Conservation (phyloP, 2,888 invertebrate genomes). For the Boloria euphrosyne region DNA sequence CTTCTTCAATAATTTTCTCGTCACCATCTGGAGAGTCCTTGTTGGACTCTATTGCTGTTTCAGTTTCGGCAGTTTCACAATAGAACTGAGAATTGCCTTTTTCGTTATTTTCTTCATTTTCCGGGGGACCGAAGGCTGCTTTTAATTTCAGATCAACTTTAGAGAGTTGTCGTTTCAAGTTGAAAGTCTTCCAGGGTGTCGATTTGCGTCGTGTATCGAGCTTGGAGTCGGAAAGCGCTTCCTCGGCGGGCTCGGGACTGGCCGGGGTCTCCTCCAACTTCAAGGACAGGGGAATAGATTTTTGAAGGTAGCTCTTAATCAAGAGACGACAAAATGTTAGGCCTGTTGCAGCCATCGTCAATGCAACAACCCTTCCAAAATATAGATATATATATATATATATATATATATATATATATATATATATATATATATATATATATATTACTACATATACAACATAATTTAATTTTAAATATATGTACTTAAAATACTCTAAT, state of each 20-base stretch:
- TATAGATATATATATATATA: too few relatives aligned
- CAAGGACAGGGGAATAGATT: conserved; percentile 62
- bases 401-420: too few relatives aligned
- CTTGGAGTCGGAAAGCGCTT: conserved; percentile 51
- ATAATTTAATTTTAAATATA: background rate
- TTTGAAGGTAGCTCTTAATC: conserved; percentile 53
- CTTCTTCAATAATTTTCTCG: conserved; percentile 44
- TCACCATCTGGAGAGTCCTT: conserved; percentile 51
- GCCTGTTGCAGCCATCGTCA: conserved; percentile 18
- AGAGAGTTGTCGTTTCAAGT: conserved; percentile 90
- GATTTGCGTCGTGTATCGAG: conserved; percentile 84
- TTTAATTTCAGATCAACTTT: conserved; percentile 89
- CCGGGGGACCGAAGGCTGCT: conserved; percentile 82
- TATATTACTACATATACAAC: too few relatives aligned
- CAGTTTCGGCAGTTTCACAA: conserved; percentile 57
- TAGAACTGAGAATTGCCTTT: conserved; percentile 70
- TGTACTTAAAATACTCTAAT: background rate
- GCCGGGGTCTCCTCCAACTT: conserved; percentile 66
- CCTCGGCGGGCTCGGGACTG: conserved; percentile 54
- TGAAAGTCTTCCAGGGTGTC: conserved; percentile 89
- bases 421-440: too few relatives aligned
- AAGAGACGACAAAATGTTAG: conserved; percentile 25
- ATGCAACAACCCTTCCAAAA: conserved; percentile 30
- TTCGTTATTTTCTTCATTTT: conserved; percentile 56
- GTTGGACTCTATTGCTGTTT: conserved; percentile 52